A percentile compares a stretch with the other conserved stretches of the same genome.
Evolutionary conservation across 2,113 vertebrate genomes (phyloP).

Genomic region (Marmota monax): DNA sequence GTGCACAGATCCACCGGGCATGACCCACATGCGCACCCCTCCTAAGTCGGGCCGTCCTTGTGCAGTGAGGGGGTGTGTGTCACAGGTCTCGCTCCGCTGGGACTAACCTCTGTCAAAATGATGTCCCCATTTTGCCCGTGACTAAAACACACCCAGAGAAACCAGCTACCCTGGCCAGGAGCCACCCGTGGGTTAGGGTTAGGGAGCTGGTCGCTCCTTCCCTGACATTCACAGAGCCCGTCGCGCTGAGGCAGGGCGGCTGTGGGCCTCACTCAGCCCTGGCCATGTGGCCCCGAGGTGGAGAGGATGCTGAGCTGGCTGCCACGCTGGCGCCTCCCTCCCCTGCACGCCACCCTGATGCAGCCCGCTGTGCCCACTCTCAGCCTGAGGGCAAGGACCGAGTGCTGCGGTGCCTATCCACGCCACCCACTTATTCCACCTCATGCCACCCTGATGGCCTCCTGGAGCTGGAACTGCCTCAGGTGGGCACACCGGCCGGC

Average conservation of each 20-base stretch:
- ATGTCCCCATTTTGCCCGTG: neutral
- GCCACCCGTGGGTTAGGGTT: no score
- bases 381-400: fast-evolving
- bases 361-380: neutral
- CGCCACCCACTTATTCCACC: neutral
- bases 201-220: no score
- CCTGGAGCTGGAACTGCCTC: no score
- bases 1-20: no score
- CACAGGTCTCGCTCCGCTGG: no score
- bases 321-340: neutral
- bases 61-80: neutral
- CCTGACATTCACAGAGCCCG: no score
- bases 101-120: neutral
- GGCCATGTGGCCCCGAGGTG: no score
- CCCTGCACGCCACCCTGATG: no score
- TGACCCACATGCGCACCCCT: neutral
- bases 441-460: fast-evolving
- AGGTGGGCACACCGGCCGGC: fast-evolving
- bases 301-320: no score
- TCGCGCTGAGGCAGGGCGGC: no score
- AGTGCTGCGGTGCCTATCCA: fast-evolving
- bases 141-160: neutral
- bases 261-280: neutral
- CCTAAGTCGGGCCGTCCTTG: no score
- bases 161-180: neutral